Evolutionary conservation across 2,797 vertebrate species (phyloP), one percentile per base, ranked within the genome.

Genomic region (Notoglanidium macrostoma): DNA sequence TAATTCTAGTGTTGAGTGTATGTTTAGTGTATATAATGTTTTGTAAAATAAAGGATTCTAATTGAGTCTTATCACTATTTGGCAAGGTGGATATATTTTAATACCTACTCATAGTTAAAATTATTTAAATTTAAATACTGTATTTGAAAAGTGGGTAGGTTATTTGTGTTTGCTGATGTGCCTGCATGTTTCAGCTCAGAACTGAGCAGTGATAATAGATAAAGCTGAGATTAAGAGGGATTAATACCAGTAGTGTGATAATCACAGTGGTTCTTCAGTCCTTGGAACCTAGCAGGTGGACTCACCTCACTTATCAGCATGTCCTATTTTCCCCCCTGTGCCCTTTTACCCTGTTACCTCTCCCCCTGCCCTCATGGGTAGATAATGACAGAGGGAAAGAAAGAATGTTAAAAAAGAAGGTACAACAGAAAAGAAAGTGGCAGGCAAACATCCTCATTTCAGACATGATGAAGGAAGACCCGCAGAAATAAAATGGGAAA

Each of bases 381-480:
- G 90, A 92, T 92, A 90, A 91, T 90, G 86, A 89, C 67, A 54
- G 46, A 29, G 67, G 68, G 65, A 84, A 46, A 59, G 23, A 76
- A 65, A 78, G 44, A 85, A 54, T 61, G 86, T 57, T 32, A 32
- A 10, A 49, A 61, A 86, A 85, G 10, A 83, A 29, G 5, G 29
- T 21, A 46, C 26, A 67, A 57, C 32, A 77, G 32, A 80, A 51
- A 80, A 51, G 54, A 88, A 92, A 81, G 87, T 84, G 89, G 32
- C 85, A 51, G 86, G 87, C 85, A 85, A 87, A 88, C 90, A 85
- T 89, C 79, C 88, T 92, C 86, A 88, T 84, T 88, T 59, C 84
- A 10, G 61, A 44, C 46, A 79, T 90, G 92, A 79, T 89, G 87
- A 83, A 88, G 89, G 88, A 85, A 68, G 83, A 55, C 35, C n/a